Percentiles rank a stretch among this genome's conserved stretches.
These are phyloP conservation scores for Heteromurus nitidus DNA, from an alignment of 2,888 invertebrate species.

Conservation along the genomic window DNA sequence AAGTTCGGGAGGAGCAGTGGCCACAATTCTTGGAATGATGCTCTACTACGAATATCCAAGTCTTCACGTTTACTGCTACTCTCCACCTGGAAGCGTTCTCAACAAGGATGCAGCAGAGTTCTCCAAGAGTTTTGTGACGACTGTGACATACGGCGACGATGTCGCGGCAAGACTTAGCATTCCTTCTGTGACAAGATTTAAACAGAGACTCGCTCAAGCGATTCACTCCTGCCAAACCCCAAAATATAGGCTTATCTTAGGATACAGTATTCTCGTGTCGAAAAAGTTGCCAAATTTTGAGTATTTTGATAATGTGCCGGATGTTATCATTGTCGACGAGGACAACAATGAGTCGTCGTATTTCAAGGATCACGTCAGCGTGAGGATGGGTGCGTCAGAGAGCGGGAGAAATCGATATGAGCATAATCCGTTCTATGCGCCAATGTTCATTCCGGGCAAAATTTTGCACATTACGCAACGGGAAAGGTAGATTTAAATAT, in stretches of 20 bases:
- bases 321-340: slow-evolving; percentile 34
- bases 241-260: slow-evolving; percentile 37
- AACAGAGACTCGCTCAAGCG: slow-evolving; percentile 31
- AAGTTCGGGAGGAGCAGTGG: slow-evolving; percentile 92
- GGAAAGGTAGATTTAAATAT: slow-evolving; percentile 77
- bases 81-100: slow-evolving; percentile 87
- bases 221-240: slow-evolving; percentile 49
- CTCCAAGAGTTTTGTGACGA: slow-evolving; percentile 88
- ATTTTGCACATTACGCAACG: slow-evolving; percentile 86
- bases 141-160: slow-evolving; percentile 91
- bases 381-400: background rate
- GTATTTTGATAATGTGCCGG: slow-evolving; percentile 50
- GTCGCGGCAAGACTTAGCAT: slow-evolving; percentile 84
- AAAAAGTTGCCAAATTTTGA: slow-evolving; percentile 52
- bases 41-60: slow-evolving; percentile 86
- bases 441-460: slow-evolving; percentile 85
- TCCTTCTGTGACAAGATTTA: slow-evolving; percentile 56
- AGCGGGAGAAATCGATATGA: slow-evolving; percentile 39
- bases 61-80: slow-evolving; percentile 90
- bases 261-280: slow-evolving; percentile 21
- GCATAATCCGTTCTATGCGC: slow-evolving; percentile 53
- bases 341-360: slow-evolving; percentile 19
- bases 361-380: slow-evolving; percentile 41
- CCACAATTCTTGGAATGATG: slow-evolving; percentile 86
- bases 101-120: slow-evolving; percentile 84